Percentiles rank a stretch among this genome's conserved stretches.
Conservation (phyloP, 1,140 invertebrate genomes). For the Macrosteles quadrilineatus region DNA sequence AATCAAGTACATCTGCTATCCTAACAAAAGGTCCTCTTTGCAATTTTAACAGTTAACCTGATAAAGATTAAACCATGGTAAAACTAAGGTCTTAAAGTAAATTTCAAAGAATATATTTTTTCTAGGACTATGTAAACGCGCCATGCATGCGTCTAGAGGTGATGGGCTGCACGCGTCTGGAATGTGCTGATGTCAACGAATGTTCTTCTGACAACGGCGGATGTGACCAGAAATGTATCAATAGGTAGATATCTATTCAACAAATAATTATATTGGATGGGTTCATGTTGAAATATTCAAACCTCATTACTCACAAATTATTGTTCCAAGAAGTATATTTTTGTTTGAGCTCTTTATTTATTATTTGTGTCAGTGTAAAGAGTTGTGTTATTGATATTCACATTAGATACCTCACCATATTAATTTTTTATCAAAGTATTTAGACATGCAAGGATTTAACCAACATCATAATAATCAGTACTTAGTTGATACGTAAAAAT, state of each 20-base stretch:
- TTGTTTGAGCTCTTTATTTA: too few relatives aligned
- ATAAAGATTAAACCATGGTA: too few relatives aligned
- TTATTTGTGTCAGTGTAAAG: not conserved
- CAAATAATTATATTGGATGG: not conserved
- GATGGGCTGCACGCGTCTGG: slow-evolving; percentile 89
- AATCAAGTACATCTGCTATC: too few relatives aligned
- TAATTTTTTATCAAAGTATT: too few relatives aligned
- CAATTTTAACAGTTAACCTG: too few relatives aligned
- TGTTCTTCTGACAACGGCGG: slow-evolving; percentile 87
- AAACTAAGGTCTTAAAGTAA: too few relatives aligned
- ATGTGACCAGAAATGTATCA: slow-evolving; percentile 92
- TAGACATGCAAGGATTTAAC: too few relatives aligned
- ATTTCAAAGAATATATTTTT: too few relatives aligned
- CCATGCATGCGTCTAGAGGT: slow-evolving; percentile 91
- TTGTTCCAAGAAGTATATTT: not conserved
- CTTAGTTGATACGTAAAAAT: too few relatives aligned
- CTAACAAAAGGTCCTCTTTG: too few relatives aligned
- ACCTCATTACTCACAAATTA: not conserved
- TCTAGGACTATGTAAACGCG: slow-evolving; percentile 76
- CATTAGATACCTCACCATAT: too few relatives aligned
- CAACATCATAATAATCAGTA: too few relatives aligned
- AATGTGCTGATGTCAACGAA: slow-evolving; percentile 92
- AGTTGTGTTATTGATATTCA: not conserved
- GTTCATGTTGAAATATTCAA: not conserved
- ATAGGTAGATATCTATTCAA: slow-evolving; percentile 60